A percentile compares a stretch with the other conserved stretches of the same genome.
Conservation (phyloP, 1,140 invertebrate genomes). For the Drosophila insularis region DNA sequence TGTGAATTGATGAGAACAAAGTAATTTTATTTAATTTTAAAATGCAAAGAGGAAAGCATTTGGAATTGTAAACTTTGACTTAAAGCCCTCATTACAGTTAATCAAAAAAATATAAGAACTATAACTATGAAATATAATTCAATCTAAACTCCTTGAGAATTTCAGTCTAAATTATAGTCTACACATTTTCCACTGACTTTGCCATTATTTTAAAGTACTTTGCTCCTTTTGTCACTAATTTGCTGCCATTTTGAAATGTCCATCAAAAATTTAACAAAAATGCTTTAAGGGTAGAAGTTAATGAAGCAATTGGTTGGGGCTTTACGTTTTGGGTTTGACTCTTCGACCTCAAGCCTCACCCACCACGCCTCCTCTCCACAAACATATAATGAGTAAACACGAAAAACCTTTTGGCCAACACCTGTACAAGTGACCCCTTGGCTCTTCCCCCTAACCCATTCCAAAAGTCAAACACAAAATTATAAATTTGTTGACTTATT, state of each 20-base stretch:
- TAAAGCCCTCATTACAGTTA: too few relatives aligned
- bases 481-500: slow-evolving; percentile 11
- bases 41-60: too few relatives aligned
- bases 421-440: slow-evolving; percentile 1
- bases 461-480: neutral
- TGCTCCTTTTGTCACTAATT: neutral
- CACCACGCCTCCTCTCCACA: neutral
- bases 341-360: neutral
- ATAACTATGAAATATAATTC: too few relatives aligned
- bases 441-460: neutral
- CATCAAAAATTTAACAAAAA: slow-evolving; percentile 11
- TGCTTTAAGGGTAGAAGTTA: slow-evolving; percentile 9
- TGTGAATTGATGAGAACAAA: neutral
- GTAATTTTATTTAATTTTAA: too few relatives aligned
- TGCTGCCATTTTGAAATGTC: neutral
- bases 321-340: slow-evolving; percentile 4
- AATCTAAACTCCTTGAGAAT: too few relatives aligned
- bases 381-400: slow-evolving; percentile 7
- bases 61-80: too few relatives aligned
- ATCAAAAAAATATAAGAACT: too few relatives aligned
- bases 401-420: slow-evolving; percentile 16
- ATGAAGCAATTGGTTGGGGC: slow-evolving; percentile 16
- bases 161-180: too few relatives aligned
- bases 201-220: neutral
- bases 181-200: too few relatives aligned